Conservation (phyloP, 1,140 invertebrate species). For the Acarapis woodi region DNA sequence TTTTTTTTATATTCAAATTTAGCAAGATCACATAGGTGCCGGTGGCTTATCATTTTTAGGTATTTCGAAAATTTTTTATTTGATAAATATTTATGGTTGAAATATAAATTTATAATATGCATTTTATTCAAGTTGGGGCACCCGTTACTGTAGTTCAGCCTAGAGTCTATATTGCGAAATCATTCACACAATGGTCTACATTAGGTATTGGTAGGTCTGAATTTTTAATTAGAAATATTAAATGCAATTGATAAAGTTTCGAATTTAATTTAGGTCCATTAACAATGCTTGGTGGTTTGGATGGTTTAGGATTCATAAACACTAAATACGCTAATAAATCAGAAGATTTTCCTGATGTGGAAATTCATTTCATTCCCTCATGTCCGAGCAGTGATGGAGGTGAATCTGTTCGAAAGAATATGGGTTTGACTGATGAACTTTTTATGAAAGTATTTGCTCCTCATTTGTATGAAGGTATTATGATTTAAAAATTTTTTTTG, state of each 20-base stretch:
- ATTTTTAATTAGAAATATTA: too few species aligned
- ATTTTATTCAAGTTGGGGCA: too few species aligned
- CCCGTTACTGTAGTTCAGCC: slow-evolving; percentile 13
- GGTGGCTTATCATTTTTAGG: slow-evolving; percentile 28
- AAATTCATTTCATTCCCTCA: slow-evolving; percentile 69
- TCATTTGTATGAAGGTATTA: slow-evolving; percentile 10
- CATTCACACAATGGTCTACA: slow-evolving; percentile 12
- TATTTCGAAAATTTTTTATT: too few species aligned
- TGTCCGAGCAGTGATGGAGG: slow-evolving; percentile 62
- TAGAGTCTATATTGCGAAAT: slow-evolving; percentile 28
- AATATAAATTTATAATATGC: too few species aligned
- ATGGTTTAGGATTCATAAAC: slow-evolving; percentile 49
- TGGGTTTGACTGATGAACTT: slow-evolving; percentile 9
- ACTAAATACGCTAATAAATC: slow-evolving; percentile 46
- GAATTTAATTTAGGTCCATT: too few species aligned
- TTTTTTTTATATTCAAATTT: too few species aligned
- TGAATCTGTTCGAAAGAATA: slow-evolving; percentile 10
- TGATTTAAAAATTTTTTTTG: too few species aligned
- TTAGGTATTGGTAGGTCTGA: slow-evolving; percentile 13
- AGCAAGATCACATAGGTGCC: slow-evolving; percentile 50
- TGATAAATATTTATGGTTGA: too few species aligned
- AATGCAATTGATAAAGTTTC: too few species aligned
- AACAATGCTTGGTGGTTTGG: slow-evolving; percentile 21
- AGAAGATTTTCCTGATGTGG: slow-evolving; percentile 63
- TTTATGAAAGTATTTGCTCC: slow-evolving; percentile 10